Evolutionary conservation across 2,797 vertebrate genomes (phyloP), one percentile per base, ranked within the genome.

Genomic region (Sphaeramia orbicularis): DNA sequence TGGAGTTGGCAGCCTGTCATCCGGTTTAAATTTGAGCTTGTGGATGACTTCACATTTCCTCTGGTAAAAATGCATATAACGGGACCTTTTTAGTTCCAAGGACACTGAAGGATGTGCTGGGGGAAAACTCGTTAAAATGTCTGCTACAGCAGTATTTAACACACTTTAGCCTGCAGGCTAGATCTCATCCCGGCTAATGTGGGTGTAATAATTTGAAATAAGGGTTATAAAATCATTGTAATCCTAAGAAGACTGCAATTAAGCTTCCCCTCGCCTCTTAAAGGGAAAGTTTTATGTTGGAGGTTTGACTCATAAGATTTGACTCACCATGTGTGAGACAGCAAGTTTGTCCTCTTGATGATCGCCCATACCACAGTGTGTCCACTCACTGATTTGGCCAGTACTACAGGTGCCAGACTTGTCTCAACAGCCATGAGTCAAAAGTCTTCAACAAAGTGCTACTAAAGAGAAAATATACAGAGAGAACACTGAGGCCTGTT

Each of bases 71-170:
- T 55, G 79, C 81, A 86, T 76, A 73, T 72, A 74, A 56, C 8
- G 14, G 74, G 78, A 84, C 65, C 80, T 86, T 86, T 86, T 83
- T 45, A 71, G 61, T 88, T 84, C 65, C 91, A 92, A 92, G 91
- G 89, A 83, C 90, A 83, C 58, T 78, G 79, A 86, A 89, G 81
- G 84, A 77, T 77, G 78, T 80, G 76, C 76, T 61, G 76, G 45
- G 57, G 69, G 70, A 78, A 79, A 79, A 81, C 76, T 82, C 75
- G 56, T 85, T 81, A 86, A 88, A 92, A 81, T 80, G 80, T 91
- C 86, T 74, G 74, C 80, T 18, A 80, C 79, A 85, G 90, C 69
- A 78, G 58, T 77, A 85, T 90, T 91, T 88, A 85, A 89, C 81
- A 79, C 78, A 74, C 60, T 81, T 86, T 69, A 64, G 80, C 87